A percentile compares a stretch with the other conserved stretches of the same genome.
These are phyloP conservation scores for Pocillopora grandis DNA, from an alignment of 92 coral and sea anemone genomes.

Conservation along the genomic window DNA sequence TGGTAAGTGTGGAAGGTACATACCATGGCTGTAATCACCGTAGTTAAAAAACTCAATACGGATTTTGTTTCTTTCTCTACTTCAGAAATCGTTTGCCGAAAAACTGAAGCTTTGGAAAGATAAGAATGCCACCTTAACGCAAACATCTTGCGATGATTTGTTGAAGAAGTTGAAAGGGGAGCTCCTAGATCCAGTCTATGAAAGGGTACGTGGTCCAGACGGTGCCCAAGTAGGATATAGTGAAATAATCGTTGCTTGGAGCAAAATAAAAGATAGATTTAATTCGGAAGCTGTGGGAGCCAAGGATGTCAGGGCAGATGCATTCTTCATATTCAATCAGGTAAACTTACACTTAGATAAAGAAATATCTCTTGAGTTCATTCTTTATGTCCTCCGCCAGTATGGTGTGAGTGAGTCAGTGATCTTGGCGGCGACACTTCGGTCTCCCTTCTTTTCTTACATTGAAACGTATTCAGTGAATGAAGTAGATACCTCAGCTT, in stretches of 20 bases:
- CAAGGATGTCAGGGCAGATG: neutral
- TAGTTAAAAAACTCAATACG: neutral
- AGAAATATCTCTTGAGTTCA: too few species aligned
- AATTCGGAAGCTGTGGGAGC: neutral
- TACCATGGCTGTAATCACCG: too few species aligned
- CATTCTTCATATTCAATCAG: neutral
- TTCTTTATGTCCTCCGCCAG: too few species aligned
- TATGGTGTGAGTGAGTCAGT: too few species aligned
- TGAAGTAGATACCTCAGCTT: too few species aligned
- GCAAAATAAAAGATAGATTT: neutral
- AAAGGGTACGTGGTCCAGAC: neutral
- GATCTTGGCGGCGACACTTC: too few species aligned
- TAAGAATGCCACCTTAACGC: neutral
- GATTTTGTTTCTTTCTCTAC: neutral
- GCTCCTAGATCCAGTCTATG: slow-evolving; percentile 4
- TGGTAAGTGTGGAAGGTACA: too few species aligned
- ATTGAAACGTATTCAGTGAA: too few species aligned
- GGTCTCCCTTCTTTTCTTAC: too few species aligned
- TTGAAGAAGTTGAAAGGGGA: neutral
- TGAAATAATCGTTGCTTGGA: neutral
- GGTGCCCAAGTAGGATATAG: neutral
- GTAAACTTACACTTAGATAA: too few species aligned
- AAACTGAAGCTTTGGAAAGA: neutral
- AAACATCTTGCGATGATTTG: neutral
- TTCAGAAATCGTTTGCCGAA: slow-evolving; percentile 1